Conservation (phyloP, 1,140 invertebrate species). For the Anastatus disparis region DNA sequence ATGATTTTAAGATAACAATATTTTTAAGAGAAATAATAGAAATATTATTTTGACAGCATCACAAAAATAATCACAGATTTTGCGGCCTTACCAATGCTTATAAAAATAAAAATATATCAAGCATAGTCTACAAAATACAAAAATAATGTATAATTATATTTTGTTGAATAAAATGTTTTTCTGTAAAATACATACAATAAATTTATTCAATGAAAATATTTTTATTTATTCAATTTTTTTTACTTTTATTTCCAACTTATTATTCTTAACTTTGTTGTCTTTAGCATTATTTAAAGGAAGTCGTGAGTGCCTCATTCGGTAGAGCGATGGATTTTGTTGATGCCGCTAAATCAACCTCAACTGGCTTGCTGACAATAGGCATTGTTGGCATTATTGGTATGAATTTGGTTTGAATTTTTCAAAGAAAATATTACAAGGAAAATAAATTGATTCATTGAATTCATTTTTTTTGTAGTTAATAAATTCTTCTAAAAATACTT, state of each 20-base stretch:
- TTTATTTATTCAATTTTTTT: constrained; percentile 50
- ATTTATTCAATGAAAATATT: constrained; percentile 36
- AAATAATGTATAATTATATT: constrained; percentile 23
- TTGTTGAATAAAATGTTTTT: constrained; percentile 24
- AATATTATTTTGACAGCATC: neutral
- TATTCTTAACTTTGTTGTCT: constrained; percentile 27
- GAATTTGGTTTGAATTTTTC: too few relatives aligned
- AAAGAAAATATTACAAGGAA: too few relatives aligned
- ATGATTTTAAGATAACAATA: neutral
- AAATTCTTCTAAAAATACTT: too few relatives aligned
- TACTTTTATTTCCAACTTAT: constrained; percentile 49
- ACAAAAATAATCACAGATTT: neutral
- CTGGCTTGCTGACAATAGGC: too few relatives aligned
- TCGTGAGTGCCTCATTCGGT: too few relatives aligned
- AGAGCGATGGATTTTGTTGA: too few relatives aligned
- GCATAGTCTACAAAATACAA: constrained; percentile 1
- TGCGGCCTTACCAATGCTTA: neutral
- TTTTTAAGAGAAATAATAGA: constrained; percentile 2
- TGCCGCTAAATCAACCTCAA: too few relatives aligned
- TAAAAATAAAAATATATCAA: neutral
- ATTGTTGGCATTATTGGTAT: too few relatives aligned
- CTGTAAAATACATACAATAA: constrained; percentile 25
- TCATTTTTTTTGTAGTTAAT: too few relatives aligned
- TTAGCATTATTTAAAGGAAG: constrained; percentile 32
- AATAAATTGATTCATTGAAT: too few relatives aligned